Conservation (phyloP, 37 sponge, comb jelly and placozoan genomes). For the Spongia lamella region DNA sequence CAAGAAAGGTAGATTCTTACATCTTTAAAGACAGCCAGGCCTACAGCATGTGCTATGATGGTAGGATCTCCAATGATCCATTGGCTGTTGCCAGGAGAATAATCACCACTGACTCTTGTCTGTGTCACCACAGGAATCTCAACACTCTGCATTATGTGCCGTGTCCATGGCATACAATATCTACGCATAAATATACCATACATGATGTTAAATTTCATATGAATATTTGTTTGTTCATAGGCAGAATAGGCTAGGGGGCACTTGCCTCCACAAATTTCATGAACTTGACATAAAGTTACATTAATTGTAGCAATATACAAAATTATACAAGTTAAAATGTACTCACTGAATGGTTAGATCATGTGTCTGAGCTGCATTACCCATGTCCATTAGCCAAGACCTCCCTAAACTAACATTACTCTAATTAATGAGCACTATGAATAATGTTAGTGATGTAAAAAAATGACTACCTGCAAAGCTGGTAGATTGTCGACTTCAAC, state of each 20-base stretch:
- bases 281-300: no score
- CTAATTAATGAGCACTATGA: neutral
- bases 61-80: conserved; percentile 61
- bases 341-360: conserved; percentile 74
- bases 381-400: conserved; percentile 72
- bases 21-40: conserved; percentile 56
- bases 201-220: no score
- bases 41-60: conserved; percentile 41
- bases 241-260: no score
- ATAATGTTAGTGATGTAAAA: neutral
- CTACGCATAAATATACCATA: neutral
- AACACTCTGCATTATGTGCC: conserved; percentile 39
- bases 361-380: conserved; percentile 59
- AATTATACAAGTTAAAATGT: no score
- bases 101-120: conserved; percentile 45
- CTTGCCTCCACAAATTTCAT: no score
- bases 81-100: conserved; percentile 38
- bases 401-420: conserved; percentile 35
- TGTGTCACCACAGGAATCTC: conserved; percentile 54
- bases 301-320: no score
- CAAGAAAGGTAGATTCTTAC: conserved; percentile 10
- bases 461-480: conserved; percentile 18
- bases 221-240: no score
- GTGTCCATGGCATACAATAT: conserved; percentile 61
- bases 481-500: neutral